Percentiles rank a stretch among this genome's conserved stretches.
Evolutionary conservation across 2,888 invertebrate species (phyloP).

Genomic region (Cryptus armator): DNA sequence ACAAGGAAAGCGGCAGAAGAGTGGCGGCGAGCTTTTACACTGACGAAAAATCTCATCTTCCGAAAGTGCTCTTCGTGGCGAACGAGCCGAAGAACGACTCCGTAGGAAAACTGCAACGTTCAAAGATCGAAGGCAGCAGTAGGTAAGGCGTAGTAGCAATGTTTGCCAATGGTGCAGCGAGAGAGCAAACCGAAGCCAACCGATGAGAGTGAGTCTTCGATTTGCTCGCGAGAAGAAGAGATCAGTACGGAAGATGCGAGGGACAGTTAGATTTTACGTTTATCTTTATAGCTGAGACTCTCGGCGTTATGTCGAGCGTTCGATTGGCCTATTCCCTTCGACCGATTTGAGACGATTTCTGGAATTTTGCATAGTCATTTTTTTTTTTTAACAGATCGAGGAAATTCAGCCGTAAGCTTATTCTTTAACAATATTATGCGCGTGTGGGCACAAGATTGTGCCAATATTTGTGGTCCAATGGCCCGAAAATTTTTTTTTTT

Average conservation of each 20-base stretch:
- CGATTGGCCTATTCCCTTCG: slow-evolving; percentile 48
- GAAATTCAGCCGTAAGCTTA: background rate
- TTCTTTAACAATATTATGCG: background rate
- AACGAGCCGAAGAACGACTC: slow-evolving; percentile 59
- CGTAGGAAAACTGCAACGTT: slow-evolving; percentile 38
- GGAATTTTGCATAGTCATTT: background rate
- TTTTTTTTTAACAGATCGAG: background rate
- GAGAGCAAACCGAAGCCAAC: slow-evolving; percentile 43
- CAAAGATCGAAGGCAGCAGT: slow-evolving; percentile 24
- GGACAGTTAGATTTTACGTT: slow-evolving; percentile 82
- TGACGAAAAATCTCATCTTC: slow-evolving; percentile 72
- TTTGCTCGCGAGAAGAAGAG: slow-evolving; percentile 47
- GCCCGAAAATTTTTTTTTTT: background rate
- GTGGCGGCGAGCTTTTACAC: slow-evolving; percentile 40
- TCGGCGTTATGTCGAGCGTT: slow-evolving; percentile 8
- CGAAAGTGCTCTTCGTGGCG: slow-evolving; percentile 68
- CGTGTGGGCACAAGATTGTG: background rate
- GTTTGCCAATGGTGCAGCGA: slow-evolving; percentile 35
- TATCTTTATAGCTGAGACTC: slow-evolving; percentile 75
- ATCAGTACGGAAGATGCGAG: slow-evolving; percentile 27
- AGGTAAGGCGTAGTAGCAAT: slow-evolving; percentile 3
- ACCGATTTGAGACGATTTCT: background rate
- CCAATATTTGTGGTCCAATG: background rate
- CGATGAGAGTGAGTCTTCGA: slow-evolving; percentile 41
- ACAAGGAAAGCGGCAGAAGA: slow-evolving; percentile 18